Percentiles rank a stretch among this genome's conserved stretches.
phyloP scores from a whole-genome alignment of 2,113 vertebrate genomes.

The Hyperoodon ampullatus region DNA sequence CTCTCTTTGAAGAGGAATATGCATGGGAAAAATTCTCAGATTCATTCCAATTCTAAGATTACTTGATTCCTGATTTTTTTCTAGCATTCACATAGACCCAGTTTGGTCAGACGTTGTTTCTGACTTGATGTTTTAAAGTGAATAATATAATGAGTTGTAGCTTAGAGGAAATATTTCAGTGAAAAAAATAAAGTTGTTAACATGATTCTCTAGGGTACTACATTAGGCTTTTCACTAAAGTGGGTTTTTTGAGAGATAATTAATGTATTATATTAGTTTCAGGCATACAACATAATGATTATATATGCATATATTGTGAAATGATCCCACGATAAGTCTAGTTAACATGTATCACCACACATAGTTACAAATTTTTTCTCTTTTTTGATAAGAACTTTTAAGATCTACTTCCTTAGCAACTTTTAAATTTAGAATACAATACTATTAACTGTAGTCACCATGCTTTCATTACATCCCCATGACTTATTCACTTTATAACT shows the following conservation, averaged over 20 bases:
- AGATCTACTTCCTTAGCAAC: neutral
- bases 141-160: slow-evolving; percentile 8
- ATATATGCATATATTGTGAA: neutral
- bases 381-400: neutral
- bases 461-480: neutral
- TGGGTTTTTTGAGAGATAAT: neutral
- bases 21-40: neutral
- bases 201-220: neutral
- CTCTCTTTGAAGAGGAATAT: neutral
- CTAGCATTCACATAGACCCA: neutral
- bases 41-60: neutral
- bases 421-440: neutral
- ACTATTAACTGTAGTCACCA: neutral
- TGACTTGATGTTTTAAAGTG: neutral
- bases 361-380: neutral
- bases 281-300: neutral
- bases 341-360: neutral
- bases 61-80: slow-evolving; percentile 14
- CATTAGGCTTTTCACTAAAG: neutral
- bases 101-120: neutral
- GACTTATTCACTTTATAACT: neutral
- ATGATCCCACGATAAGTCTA: neutral
- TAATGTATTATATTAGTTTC: neutral
- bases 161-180: slow-evolving; percentile 7
- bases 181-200: neutral